Evolutionary conservation across 2,113 vertebrate genomes (phyloP), one percentile per base, ranked within the genome.

Genomic region (Pseudorasbora parva): DNA sequence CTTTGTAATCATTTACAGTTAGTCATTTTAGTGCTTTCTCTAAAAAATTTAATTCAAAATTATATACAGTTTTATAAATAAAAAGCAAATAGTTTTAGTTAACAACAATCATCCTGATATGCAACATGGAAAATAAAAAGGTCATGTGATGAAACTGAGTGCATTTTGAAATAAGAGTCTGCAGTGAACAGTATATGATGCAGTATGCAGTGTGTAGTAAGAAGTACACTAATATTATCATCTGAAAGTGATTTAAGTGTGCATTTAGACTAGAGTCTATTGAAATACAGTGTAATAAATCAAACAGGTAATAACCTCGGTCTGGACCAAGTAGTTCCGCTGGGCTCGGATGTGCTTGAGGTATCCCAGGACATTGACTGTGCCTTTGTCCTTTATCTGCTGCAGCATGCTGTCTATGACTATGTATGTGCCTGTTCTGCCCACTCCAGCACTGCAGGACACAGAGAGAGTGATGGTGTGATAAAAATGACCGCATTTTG

Each of bases 301-400:
- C 33, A 41, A 41, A 41, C 66, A n/a, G 66, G 43, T 49, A 64
- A 91, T 95, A 94, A 99, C 98, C 97, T 99, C 98, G 14, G 98
- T 99, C 94, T 99, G 98, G 93, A 99, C 98, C 90, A 99, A 96
- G 95, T 99, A 99, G 97, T 98, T 99, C 75, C 98, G 97, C 94
- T 99, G 98, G 87, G 97, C 98, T 93, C 98, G 96, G 93, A 99
- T 99, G 89, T 99, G 98, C 94, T 99, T 99, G 92, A 99, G 96
- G 91, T 98, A 99, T 80, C 97, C 97, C 91, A 99, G 95, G 92
- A 97, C 95, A n/a, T 98, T 99, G 89, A 98, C 97, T 92, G 96
- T 97, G 96, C 96, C 96, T 95, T 98, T 99, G 93, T 99, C 97
- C 94, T 97, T 98, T 91, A 99, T 98, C 94, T 98, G 98, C 85